Evolutionary conservation across 2,888 invertebrate species (phyloP).

Genomic region (Agapostemon virescens): DNA sequence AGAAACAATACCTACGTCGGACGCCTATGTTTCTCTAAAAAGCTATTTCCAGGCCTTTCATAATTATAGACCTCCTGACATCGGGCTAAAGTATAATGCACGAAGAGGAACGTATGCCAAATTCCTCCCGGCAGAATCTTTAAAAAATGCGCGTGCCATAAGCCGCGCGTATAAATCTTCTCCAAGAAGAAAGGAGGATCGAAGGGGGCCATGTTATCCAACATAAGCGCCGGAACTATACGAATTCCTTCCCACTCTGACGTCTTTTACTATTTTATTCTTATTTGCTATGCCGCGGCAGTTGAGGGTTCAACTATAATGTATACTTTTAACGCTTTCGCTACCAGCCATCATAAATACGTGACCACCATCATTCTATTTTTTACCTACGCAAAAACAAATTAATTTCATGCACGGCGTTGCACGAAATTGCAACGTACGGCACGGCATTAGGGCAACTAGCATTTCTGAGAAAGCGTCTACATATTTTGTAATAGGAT

Average conservation of each 20-base stretch:
- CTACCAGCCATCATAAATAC: background rate
- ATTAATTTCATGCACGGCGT: background rate
- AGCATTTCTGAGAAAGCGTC: background rate
- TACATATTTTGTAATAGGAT: background rate
- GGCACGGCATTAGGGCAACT: background rate
- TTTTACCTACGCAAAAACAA: background rate
- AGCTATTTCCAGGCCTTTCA: slow-evolving; percentile 65
- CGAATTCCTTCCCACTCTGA: background rate
- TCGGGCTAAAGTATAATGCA: slow-evolving; percentile 47
- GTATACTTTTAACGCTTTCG: background rate
- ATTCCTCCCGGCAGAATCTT: slow-evolving; percentile 55
- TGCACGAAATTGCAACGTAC: background rate
- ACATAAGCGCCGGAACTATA: background rate
- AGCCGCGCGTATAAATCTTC: slow-evolving; percentile 48
- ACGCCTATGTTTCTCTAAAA: slow-evolving; percentile 59
- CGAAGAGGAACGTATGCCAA: slow-evolving; percentile 53
- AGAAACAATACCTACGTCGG: slow-evolving; percentile 2
- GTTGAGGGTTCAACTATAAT: background rate
- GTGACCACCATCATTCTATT: background rate
- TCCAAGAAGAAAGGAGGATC: background rate
- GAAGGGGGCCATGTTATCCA: background rate
- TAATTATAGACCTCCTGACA: slow-evolving; percentile 71
- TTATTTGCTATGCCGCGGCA: background rate
- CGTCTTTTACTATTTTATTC: background rate
- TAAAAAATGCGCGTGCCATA: slow-evolving; percentile 40